These are phyloP conservation scores for Siniperca undulata DNA, from an alignment of 2,797 vertebrate genomes.

Conservation along the genomic window DNA sequence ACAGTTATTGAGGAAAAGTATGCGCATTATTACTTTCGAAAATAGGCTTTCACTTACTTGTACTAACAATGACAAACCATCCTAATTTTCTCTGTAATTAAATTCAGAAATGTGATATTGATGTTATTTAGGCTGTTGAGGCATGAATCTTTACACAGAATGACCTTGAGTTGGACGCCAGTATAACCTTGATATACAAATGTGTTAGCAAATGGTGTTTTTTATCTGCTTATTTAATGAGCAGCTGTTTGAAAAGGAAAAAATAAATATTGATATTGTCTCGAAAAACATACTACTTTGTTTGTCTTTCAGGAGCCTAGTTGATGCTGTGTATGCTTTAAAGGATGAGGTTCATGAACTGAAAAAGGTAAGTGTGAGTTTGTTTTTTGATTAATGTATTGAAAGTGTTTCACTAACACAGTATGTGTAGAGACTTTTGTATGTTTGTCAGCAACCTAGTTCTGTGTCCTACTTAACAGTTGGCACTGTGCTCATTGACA, in stretches of 20 bases:
- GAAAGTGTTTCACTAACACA: background rate
- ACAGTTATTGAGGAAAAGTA: slow-evolving; percentile 96
- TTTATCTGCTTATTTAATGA: background rate
- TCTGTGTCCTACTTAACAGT: background rate
- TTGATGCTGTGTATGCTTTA: slow-evolving; percentile 97
- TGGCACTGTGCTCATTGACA: too few species aligned
- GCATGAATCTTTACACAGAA: background rate
- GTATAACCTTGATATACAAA: background rate
- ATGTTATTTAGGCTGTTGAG: slow-evolving; percentile 1
- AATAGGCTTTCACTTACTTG: slow-evolving; percentile 14
- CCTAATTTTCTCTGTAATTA: slow-evolving; percentile 17
- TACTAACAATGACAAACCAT: background rate
- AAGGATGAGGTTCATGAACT: slow-evolving; percentile 98
- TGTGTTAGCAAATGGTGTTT: background rate
- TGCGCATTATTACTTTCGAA: slow-evolving; percentile 53
- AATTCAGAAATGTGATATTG: slow-evolving; percentile 43
- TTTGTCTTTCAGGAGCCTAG: slow-evolving; percentile 90
- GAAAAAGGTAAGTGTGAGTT: slow-evolving; percentile 89
- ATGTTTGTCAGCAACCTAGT: background rate
- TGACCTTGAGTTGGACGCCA: slow-evolving; percentile 3
- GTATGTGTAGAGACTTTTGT: too few species aligned
- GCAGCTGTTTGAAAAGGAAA: background rate
- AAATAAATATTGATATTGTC: background rate
- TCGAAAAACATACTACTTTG: background rate
- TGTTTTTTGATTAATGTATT: background rate